Base-by-base conservation (phyloP, 53 echinoderm and acorn worm genomes). In the Pentamera pediparva region DNA sequence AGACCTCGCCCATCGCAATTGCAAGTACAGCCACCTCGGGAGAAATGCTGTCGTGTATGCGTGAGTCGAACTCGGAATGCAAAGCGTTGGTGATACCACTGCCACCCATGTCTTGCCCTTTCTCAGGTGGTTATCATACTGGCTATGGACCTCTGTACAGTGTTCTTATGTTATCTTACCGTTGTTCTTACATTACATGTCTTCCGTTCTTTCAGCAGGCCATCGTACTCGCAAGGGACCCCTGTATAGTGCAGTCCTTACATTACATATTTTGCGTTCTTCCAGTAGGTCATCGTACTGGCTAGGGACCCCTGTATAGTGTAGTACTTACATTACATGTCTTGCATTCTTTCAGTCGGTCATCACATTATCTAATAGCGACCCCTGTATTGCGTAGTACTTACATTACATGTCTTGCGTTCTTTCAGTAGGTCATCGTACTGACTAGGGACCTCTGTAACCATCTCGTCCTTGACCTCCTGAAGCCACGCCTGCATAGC, bases 401-500 rank as follows among this genome's bases (percentile, higher is more conserved):
- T 69, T 48, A 89, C 90, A 65, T 81, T 91, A 78, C 98, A 96
- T 7, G 43, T 59, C 59, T 96, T 85, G 29, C 92, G 65, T 35
- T 86, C 86, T 54, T 77, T 75, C 37, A 81, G 78, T 25, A 96
- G 80, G 25, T 80, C 86, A 15, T 96, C 98, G 51, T 88, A 96
- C 55, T 82, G 80, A 17, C 69, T 77, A 9, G 89, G 86, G 37
- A 91, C 74, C 26, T 74, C 77, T 17, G 62, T 76, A 11, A 70
- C 61, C 71, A 88, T 45, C 65, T 85, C 75, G 35, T 54, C 62
- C 52, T 86, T 82, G 39, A 82, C 83, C 18, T 75, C 83, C 29
- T 84, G 73, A 37, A 91, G 76, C 98, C 98, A 91, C 7, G 24
- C 62, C 74, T 91, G 85, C 37, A 92, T 76, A 4, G 83, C 89